Evolutionary conservation across 2,113 vertebrate species (phyloP), one percentile per base, ranked within the genome.

Genomic region (Dascyllus trimaculatus): DNA sequence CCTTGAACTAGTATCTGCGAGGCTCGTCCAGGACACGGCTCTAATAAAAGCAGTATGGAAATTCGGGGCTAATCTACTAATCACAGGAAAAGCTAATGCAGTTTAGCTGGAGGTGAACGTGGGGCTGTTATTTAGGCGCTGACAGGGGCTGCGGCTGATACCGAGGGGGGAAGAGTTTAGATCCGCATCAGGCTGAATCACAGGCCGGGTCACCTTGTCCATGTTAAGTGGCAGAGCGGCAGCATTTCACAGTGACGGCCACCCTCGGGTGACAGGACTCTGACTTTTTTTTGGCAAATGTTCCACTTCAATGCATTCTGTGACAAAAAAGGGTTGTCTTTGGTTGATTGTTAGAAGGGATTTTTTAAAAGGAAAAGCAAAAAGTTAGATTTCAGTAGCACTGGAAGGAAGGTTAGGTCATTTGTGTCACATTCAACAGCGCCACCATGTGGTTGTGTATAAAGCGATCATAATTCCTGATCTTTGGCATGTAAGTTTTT

Each of bases 41-140:
- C 86, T 89, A 89, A 90, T 92, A 89, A 91, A 89, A 92, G 82
- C 85, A 58, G 87, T 82, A 90, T 93, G 91, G 82, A 91, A 86
- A 91, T 92, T 72, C 73, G 53, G 79, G 74, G 84, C 79, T 92
- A 92, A 89, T 90, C 87, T 85, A 73, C 88, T 89, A 91, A 89
- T 89, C 87, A 82, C 76, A 35, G 70, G 70, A 68, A n/a, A 78
- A 61, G 90, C 89, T 92, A 91, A 90, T 89, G 65, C 75, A 75
- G 88, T 88, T 91, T 88, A 86, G 82, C 90, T 79, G 72, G 71
- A 81, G 90, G 85, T 85, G 82, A 82, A 82, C 51, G 80, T 51
- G 49, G 78, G 72, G 80, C 84, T 65, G 77, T 88, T 90, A 82
- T 91, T 73, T 70, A 53, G 76, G 71, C 0, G 40, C 64, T 81